Conservation (phyloP, 2,888 invertebrate genomes). For the Drosophila nr. perissopoda region DNA sequence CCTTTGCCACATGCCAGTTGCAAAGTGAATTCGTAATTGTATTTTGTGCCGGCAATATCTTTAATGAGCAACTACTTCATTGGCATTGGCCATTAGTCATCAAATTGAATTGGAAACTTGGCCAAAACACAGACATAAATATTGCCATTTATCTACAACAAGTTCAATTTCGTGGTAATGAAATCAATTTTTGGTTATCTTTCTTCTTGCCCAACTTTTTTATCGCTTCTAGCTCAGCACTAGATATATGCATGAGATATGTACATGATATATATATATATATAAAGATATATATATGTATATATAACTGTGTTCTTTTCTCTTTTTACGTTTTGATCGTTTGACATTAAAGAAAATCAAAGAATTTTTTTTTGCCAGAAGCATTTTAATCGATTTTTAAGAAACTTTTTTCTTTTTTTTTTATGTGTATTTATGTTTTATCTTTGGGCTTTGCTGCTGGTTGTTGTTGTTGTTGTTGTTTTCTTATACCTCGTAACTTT, state of each 20-base stretch:
- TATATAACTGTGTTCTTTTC: background rate
- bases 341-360: slow-evolving; percentile 6
- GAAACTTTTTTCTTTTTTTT: background rate
- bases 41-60: slow-evolving; percentile 6
- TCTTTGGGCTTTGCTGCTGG: background rate
- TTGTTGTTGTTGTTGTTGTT: background rate
- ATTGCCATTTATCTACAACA: background rate
- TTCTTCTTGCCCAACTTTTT: slow-evolving; percentile 6
- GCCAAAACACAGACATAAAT: slow-evolving; percentile 11
- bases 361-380: background rate
- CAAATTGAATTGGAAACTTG: slow-evolving; percentile 29
- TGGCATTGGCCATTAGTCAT: slow-evolving; percentile 7
- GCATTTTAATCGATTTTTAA: slow-evolving; percentile 16
- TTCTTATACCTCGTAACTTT: background rate
- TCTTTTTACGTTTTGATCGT: background rate
- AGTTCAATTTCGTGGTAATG: slow-evolving; percentile 39
- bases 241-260: background rate
- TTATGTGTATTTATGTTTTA: slow-evolving; percentile 8
- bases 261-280: background rate
- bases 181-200: slow-evolving; percentile 52
- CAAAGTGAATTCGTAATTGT: background rate
- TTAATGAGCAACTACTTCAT: background rate
- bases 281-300: background rate
- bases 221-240: background rate
- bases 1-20: background rate